Evolutionary conservation across 1,140 invertebrate species (phyloP).

Genomic region (Heliothis virescens): DNA sequence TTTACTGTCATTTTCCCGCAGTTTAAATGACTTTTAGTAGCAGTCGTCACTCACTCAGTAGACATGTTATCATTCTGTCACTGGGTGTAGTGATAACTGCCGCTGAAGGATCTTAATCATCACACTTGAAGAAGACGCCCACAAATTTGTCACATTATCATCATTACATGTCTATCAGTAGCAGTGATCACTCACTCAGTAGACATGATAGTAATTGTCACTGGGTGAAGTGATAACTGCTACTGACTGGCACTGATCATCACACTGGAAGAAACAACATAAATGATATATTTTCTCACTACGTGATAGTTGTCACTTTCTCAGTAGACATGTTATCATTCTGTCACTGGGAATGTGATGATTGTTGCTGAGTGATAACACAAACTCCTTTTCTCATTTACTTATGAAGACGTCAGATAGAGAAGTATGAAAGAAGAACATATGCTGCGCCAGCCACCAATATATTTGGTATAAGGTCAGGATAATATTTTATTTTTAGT

Average conservation of each 20-base stretch:
- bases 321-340: conserved; percentile 55
- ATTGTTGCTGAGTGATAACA: conserved; percentile 6
- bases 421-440: too few species aligned
- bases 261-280: too few species aligned
- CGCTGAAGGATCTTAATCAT: neutral
- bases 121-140: neutral
- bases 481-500: too few species aligned
- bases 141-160: too few species aligned
- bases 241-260: neutral
- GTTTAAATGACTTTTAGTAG: conserved; percentile 30
- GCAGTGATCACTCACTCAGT: too few species aligned
- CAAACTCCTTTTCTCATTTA: too few species aligned
- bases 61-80: conserved; percentile 54
- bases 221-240: conserved; percentile 59
- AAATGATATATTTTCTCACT: neutral
- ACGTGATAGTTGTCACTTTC: conserved; percentile 43
- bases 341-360: conserved; percentile 58
- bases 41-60: conserved; percentile 50
- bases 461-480: too few species aligned
- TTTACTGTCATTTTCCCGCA: too few species aligned
- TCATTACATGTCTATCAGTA: too few species aligned
- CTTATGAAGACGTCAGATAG: too few species aligned
- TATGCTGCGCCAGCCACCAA: too few species aligned
- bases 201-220: conserved; percentile 60
- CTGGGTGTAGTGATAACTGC: conserved; percentile 55